Conservation (phyloP, 1,140 invertebrate species). For the Pristionchus pacificus region DNA sequence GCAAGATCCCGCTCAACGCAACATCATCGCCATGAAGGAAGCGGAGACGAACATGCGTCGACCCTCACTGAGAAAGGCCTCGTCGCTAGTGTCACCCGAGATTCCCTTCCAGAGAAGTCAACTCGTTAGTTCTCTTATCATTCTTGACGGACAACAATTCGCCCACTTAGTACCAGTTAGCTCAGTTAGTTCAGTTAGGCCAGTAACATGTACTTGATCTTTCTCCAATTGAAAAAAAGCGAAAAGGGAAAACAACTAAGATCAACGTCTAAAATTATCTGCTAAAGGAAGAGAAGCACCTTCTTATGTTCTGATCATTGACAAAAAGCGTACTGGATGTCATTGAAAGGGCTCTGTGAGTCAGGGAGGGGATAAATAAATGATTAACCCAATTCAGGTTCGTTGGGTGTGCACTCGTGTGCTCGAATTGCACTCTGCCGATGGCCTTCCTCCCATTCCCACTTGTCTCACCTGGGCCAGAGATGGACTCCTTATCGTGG, state of each 20-base stretch:
- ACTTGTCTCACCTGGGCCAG: slow-evolving; percentile 98
- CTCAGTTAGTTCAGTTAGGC: too few relatives aligned
- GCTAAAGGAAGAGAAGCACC: too few relatives aligned
- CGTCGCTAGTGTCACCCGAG: slow-evolving; percentile 28
- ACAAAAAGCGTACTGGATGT: slow-evolving; percentile 54
- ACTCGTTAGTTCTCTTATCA: slow-evolving; percentile 33
- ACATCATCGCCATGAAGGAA: slow-evolving; percentile 51
- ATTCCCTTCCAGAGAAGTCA: slow-evolving; percentile 35
- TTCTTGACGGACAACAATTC: too few relatives aligned
- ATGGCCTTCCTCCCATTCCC: slow-evolving; percentile 87
- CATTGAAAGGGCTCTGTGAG: neutral
- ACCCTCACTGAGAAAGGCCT: slow-evolving; percentile 38
- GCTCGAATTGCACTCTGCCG: slow-evolving; percentile 85
- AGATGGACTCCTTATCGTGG: slow-evolving; percentile 92
- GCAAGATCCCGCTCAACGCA: slow-evolving; percentile 58
- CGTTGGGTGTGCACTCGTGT: slow-evolving; percentile 91
- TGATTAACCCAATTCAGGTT: slow-evolving; percentile 39
- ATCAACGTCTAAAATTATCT: too few relatives aligned
- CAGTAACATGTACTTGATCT: too few relatives aligned
- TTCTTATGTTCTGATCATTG: too few relatives aligned
- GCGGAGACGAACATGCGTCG: slow-evolving; percentile 44
- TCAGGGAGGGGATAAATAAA: slow-evolving; percentile 52
- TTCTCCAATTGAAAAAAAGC: too few relatives aligned
- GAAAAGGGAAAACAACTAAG: too few relatives aligned
- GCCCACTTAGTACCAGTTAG: too few relatives aligned